These are phyloP conservation scores for Podotricha telesiphe DNA, from an alignment of 2,888 invertebrate genomes.

Conservation along the genomic window DNA sequence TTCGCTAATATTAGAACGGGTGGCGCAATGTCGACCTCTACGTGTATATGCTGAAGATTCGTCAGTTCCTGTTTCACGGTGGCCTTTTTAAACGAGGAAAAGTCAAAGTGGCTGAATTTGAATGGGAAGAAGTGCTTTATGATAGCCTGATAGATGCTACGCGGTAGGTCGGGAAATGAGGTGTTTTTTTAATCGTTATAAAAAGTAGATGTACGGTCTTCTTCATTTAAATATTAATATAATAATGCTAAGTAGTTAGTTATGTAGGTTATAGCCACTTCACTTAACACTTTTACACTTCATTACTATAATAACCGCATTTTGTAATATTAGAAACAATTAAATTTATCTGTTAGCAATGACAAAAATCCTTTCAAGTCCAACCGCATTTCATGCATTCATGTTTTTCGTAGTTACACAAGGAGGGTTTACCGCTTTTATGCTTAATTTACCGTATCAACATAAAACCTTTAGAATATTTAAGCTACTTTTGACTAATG, in stretches of 20 bases:
- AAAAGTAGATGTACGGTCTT: conserved; percentile 5
- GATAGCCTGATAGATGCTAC: conserved; percentile 29
- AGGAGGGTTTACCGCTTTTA: neutral
- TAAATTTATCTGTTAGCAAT: neutral
- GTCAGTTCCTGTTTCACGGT: conserved; percentile 39
- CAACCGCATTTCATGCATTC: conserved; percentile 1
- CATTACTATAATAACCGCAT: conserved; percentile 4
- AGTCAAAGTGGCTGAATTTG: conserved; percentile 34
- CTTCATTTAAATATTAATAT: conserved; percentile 8
- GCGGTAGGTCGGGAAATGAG: conserved; percentile 36
- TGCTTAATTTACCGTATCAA: conserved; percentile 17
- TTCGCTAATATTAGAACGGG: conserved; percentile 38
- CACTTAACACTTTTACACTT: neutral
- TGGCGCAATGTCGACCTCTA: conserved; percentile 32
- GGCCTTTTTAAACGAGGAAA: conserved; percentile 42
- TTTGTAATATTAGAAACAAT: neutral
- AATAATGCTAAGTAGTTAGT: conserved; percentile 2
- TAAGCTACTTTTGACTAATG: neutral
- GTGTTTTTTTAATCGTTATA: conserved; percentile 13
- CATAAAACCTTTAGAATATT: conserved; percentile 14
- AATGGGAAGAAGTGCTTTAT: conserved; percentile 35
- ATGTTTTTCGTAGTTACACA: conserved; percentile 6
- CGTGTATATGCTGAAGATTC: conserved; percentile 28
- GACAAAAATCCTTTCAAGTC: conserved; percentile 1
- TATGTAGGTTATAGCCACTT: neutral